Evolutionary conservation across 1,140 invertebrate species (phyloP).

Genomic region (Nephila pilipes): DNA sequence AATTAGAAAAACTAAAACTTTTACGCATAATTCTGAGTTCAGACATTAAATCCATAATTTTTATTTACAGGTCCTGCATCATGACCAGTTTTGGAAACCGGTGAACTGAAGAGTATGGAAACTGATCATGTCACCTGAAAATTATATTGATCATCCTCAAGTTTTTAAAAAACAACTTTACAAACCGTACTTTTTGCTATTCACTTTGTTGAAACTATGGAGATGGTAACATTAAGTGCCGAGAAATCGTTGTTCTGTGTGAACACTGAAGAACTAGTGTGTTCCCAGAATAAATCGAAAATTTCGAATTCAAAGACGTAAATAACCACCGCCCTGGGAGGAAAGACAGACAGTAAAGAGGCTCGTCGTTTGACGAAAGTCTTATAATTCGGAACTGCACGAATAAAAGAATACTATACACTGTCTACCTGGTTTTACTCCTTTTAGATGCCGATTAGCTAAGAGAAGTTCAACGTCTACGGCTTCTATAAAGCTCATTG

Average conservation of each 20-base stretch:
- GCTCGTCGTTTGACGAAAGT: background rate
- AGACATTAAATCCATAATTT: background rate
- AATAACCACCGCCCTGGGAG: background rate
- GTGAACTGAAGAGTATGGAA: background rate
- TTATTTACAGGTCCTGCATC: conserved; percentile 4
- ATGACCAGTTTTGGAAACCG: conserved; percentile 9
- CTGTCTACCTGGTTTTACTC: too few relatives aligned
- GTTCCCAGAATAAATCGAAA: background rate
- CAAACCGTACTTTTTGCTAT: background rate
- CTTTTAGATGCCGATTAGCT: too few relatives aligned
- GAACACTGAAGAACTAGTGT: background rate
- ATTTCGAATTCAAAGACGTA: background rate
- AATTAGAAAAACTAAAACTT: too few relatives aligned
- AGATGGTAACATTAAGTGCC: background rate
- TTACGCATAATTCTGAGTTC: too few relatives aligned
- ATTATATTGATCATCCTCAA: background rate
- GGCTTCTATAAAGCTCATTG: background rate
- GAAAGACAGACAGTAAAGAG: background rate
- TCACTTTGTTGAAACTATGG: background rate
- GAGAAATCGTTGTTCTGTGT: background rate
- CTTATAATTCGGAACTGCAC: too few relatives aligned
- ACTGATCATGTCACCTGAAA: background rate
- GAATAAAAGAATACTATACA: too few relatives aligned
- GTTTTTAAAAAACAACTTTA: background rate
- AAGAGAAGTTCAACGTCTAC: too few relatives aligned